These are phyloP conservation scores for Pedionomus torquatus DNA, from an alignment of 2,113 vertebrate species.

Conservation along the genomic window DNA sequence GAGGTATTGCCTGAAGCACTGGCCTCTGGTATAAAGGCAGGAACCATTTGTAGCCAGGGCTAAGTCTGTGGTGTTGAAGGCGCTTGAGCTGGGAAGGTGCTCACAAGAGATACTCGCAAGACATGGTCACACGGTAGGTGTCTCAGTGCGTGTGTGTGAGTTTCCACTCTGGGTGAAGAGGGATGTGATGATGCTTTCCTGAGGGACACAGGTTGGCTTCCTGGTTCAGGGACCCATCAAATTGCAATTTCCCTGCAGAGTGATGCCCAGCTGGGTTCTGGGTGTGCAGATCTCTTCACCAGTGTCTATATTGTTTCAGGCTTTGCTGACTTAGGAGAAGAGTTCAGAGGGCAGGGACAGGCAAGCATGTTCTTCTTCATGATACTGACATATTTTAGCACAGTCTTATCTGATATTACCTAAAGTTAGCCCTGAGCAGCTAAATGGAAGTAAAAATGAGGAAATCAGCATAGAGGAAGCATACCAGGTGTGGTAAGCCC, in stretches of 20 bases:
- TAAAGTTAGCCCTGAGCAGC: background rate
- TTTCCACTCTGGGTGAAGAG: background rate
- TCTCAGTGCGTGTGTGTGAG: fast-evolving
- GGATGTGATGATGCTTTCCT: background rate
- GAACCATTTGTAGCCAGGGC: fast-evolving
- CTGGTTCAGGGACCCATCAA: background rate
- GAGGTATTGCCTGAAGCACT: background rate
- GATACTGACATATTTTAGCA: background rate
- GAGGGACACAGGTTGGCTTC: background rate
- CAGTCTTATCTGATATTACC: background rate
- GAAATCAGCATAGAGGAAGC: background rate
- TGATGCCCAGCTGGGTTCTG: background rate
- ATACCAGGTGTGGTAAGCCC: background rate
- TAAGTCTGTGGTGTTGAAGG: background rate
- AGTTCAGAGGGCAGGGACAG: background rate
- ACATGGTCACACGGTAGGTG: background rate
- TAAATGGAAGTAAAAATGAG: background rate
- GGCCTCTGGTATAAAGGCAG: background rate
- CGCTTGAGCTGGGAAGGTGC: background rate
- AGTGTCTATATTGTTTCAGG: background rate
- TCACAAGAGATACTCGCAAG: background rate
- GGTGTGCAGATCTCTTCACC: background rate
- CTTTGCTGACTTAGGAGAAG: background rate
- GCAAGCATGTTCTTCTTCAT: background rate
- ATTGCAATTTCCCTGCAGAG: background rate